Base-by-base conservation (phyloP, 2,113 vertebrate species). In the Vicugna pacos region DNA sequence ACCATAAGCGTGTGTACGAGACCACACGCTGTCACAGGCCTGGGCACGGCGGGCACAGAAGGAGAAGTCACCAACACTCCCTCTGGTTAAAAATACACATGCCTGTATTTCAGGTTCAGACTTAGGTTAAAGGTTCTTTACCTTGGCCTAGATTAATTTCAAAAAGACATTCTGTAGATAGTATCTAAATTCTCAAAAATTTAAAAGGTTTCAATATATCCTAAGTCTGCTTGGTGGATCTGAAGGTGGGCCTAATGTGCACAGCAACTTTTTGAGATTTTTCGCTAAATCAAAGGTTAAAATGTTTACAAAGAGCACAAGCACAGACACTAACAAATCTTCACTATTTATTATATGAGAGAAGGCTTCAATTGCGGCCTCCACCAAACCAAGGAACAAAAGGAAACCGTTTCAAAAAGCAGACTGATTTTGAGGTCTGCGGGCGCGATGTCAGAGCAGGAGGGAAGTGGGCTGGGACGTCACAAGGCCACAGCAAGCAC, bases 391-490 rank as follows among this genome's bases (percentile, higher is more conserved):
- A 10, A 24, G 38, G 48, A 7, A 32, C 42, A 17, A 20, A 62
- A n/a, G 58, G 35, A 35, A 52, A 20, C 3, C 0, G 12, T 8
- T 30, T 26, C 24, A 32, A 20, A 38, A 92, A 82, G 56, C 4
- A 48, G 28, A 72, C 9, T 11, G 8, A 9, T 38, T 54, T 26
- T 62, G 42, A 81, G 46, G 60, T 42, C 10, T 42, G 32, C 46
- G 4, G 5, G 28, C 17, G 28, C 10, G 16, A 26, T 3, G 58
- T 5, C 17, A 15, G 3, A 17, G 32, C 38, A 50, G 46, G n/a
- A 56, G 32, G 15, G 8, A 4, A 12, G 28, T 32, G 58, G 28
- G 42, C 2, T 2, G 0, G 8, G 16, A 0, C 4, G 11, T 28
- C 58, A 54, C 46, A 20, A 54, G 24, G 22, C 58, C 38, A 22